Base-by-base conservation (phyloP, 1,140 invertebrate genomes). In the Bicyclus anynana region DNA sequence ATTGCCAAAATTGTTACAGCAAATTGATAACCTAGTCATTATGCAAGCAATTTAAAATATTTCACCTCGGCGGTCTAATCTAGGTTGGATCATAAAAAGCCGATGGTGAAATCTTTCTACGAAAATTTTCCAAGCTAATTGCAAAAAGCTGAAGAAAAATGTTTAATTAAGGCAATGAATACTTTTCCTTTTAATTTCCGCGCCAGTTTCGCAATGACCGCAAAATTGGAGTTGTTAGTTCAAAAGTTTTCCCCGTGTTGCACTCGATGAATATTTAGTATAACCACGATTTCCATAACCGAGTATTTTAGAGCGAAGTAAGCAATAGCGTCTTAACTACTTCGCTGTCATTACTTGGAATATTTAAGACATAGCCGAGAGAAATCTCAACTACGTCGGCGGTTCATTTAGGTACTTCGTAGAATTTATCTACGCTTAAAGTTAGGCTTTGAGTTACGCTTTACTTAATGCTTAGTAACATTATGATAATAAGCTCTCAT, bases 161-260 rank as follows among this genome's bases (percentile, higher is more conserved):
- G 44, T 26, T 47, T 47, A 23, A 47, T 47, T 47, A 47, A 47
- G n/a, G 44, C 44, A 20, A 44, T 44, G 44, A 47, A 47, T 27
- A 47, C 20, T 27, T 47, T 47, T 47, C 23, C 44, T 26, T 23
- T 47, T 14, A 16, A 27, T 47, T 47, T 47, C 13, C 23, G 20
- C 44, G 13, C 44, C 44, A 47, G 21, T 47, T 47, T 47, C 44
- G 23, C 44, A 26, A 47, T 47, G 44, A 27, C 44, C 44, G 44
- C 23, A 26, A 47, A 47, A 47, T 47, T 47, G 44, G 44, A 47
- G 44, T 47, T 47, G 20, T 47, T 26, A 47, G 44, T 47, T 47
- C 13, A 44, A 16, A 47, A 47, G 44, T 47, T 47, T 23, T 47
- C 44, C 27, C 9, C 12, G 23, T 47, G 44, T 26, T 47, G 44